Base-by-base conservation (phyloP, 2,888 invertebrate genomes). In the Coenonympha arcania region DNA sequence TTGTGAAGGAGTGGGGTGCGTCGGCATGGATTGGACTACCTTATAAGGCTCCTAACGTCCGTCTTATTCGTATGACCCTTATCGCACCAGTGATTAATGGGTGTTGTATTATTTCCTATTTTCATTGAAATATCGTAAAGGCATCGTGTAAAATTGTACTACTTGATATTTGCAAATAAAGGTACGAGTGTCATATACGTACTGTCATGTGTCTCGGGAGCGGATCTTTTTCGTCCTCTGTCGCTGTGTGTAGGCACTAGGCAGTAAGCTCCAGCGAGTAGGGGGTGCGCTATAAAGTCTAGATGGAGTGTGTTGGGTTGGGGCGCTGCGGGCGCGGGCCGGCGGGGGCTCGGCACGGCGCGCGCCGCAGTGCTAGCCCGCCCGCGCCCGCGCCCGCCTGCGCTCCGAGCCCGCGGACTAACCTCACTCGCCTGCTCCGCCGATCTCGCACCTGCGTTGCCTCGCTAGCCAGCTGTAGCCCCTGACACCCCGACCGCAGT, bases 321-420 rank as follows among this genome's bases (percentile, higher is more conserved):
- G 54, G 54, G 54, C 51, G 43, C 45, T 34, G 53, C 50, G 48
- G 54, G 56, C 43, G 56, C 54, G 65, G 65, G 62, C 62, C 62
- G 52, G 73, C 64, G 63, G 63, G 70, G 66, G 64, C 62, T 64
- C 6, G 31, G 31, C 31, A 15, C 79, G 79, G 78, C 79, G 81
- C 81, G 80, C 82, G 78, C 78, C 69, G 79, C 83, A 83, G 85
- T 85, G 79, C 78, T 68, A 78, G 76, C 76, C 76, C 79, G 74
- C 83, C 79, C 81, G 81, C 82, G 77, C 80, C 81, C 81, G 79
- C 81, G 74, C 79, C 78, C 82, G 76, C 79, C 76, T 73, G 77
- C 76, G 78, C 70, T 66, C 66, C 65, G 46, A 70, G 76, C 79
- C 76, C 73, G 77, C 78, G 76, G 75, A 76, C 76, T 79, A 80